Evolutionary conservation across 2,797 vertebrate genomes (phyloP).

Genomic region (Hippopotamyrus pictus): DNA sequence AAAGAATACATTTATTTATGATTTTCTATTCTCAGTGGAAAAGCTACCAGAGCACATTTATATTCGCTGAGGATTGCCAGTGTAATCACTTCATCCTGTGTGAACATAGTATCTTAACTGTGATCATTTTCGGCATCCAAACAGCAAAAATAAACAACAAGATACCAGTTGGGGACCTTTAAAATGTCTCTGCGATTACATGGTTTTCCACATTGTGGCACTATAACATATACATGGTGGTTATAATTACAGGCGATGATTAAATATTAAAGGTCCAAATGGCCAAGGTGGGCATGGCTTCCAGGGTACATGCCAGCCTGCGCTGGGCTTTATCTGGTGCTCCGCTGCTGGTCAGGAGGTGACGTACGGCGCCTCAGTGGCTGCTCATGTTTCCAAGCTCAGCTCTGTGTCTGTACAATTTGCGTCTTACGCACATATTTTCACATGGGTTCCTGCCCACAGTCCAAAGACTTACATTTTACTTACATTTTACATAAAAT

Average conservation of each 20-base stretch:
- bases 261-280: neutral
- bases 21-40: neutral
- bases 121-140: neutral
- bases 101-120: neutral
- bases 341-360: neutral
- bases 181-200: neutral
- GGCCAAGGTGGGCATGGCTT: neutral
- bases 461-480: neutral
- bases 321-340: neutral
- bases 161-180: neutral
- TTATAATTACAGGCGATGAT: neutral
- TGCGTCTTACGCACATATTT: neutral
- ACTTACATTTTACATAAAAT: neutral
- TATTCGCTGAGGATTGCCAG: neutral
- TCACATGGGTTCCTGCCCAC: neutral
- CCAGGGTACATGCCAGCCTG: neutral
- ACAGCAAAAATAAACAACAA: neutral
- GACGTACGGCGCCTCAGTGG: neutral
- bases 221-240: neutral
- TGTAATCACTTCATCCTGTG: neutral
- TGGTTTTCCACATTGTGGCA: neutral
- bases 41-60: neutral
- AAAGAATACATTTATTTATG: neutral
- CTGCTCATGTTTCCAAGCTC: neutral
- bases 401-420: neutral